These are phyloP conservation scores for Drosophila mayri DNA, from an alignment of 1,140 invertebrate species.

Conservation along the genomic window DNA sequence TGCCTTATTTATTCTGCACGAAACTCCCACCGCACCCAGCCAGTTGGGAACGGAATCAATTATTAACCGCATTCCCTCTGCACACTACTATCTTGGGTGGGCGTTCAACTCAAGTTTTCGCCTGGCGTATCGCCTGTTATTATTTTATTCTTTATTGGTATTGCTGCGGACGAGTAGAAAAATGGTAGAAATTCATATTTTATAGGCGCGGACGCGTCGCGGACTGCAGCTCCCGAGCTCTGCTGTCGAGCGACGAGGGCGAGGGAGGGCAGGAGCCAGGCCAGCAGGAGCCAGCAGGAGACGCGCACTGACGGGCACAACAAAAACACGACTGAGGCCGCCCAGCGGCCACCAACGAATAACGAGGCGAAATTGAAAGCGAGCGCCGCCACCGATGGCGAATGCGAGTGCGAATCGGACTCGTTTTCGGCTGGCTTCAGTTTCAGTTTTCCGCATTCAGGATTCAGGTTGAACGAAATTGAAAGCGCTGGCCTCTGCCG, in stretches of 20 bases:
- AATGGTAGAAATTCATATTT: conserved; percentile 62
- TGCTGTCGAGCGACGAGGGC: conserved; percentile 42
- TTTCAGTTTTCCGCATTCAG: conserved; percentile 28
- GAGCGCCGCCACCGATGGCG: conserved; percentile 34
- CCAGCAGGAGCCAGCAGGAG: conserved; percentile 63
- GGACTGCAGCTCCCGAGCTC: conserved; percentile 64
- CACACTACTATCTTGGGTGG: conserved; percentile 60
- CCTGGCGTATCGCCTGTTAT: conserved; percentile 30
- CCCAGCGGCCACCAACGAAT: conserved; percentile 79
- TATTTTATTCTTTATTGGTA: conserved; percentile 22
- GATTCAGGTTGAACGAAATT: conserved; percentile 76
- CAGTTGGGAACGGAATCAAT: conserved; percentile 57
- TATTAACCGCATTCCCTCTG: conserved; percentile 63
- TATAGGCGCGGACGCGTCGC: conserved; percentile 51
- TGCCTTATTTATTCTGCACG: conserved; percentile 62
- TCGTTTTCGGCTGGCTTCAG: conserved; percentile 40
- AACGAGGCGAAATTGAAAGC: conserved; percentile 77
- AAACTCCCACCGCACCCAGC: conserved; percentile 55
- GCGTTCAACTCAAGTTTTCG: conserved; percentile 51
- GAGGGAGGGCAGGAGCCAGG: conserved; percentile 30
- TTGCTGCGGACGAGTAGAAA: conserved; percentile 57
- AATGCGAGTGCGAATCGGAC: conserved; percentile 33
- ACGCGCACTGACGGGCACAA: conserved; percentile 72
- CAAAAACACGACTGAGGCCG: conserved; percentile 82
- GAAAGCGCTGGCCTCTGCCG: conserved; percentile 61